These are phyloP conservation scores for Astyanax mexicanus DNA, from an alignment of 2,797 vertebrate genomes.

Conservation along the genomic window DNA sequence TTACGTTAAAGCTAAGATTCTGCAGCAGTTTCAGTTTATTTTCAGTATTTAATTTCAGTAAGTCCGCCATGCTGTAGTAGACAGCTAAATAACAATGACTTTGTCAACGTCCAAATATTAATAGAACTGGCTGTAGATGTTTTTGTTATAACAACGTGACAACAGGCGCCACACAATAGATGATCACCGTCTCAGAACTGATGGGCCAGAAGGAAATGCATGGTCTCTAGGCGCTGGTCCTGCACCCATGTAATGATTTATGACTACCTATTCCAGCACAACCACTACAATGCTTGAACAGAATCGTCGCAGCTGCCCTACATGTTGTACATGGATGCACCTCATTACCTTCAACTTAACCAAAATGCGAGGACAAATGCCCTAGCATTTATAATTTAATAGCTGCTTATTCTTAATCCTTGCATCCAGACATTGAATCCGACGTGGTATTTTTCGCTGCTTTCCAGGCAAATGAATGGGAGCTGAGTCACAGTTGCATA, in stretches of 20 bases:
- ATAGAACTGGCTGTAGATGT: too few relatives aligned
- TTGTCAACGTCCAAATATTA: too few relatives aligned
- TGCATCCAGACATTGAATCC: not conserved
- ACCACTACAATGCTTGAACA: not conserved
- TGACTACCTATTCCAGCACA: not conserved
- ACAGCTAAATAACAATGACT: too few relatives aligned
- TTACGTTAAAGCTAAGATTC: too few relatives aligned
- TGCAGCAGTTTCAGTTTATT: too few relatives aligned
- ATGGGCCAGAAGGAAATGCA: not conserved
- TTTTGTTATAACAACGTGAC: too few relatives aligned
- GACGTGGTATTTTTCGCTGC: too few relatives aligned
- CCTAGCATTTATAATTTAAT: not conserved
- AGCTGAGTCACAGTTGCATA: not conserved
- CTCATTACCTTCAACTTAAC: slow-evolving; percentile 16
- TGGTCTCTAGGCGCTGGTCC: not conserved
- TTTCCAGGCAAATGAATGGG: not conserved
- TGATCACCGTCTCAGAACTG: not conserved
- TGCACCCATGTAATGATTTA: slow-evolving; percentile 12
- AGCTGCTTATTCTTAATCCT: not conserved
- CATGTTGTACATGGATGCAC: slow-evolving; percentile 18
- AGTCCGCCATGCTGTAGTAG: too few relatives aligned
- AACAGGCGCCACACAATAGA: too few relatives aligned
- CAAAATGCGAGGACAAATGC: not conserved
- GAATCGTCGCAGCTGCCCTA: slow-evolving; percentile 2
- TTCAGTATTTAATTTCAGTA: too few relatives aligned